A percentile compares a stretch with the other conserved stretches of the same genome.
Conservation (phyloP, 37 sponge, comb jelly and placozoan species). For the Crambe crambe region DNA sequence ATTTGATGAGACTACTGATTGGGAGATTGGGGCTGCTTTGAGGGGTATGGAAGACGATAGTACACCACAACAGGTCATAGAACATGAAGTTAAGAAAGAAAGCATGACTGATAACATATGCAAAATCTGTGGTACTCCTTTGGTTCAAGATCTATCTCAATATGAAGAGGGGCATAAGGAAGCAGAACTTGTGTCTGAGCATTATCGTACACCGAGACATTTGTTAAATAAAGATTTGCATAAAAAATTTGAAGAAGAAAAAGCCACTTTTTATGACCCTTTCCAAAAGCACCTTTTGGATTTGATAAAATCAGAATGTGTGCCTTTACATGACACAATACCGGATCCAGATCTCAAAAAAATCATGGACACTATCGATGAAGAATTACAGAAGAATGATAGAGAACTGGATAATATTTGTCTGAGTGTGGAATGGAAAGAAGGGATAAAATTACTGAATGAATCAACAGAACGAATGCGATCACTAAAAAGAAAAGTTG, state of each 20-base stretch:
- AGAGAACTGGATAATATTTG: not conserved
- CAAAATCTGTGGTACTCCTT: too few species aligned
- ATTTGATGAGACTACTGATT: too few species aligned
- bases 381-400: constrained; percentile 1
- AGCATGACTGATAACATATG: too few species aligned
- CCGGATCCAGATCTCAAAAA: not conserved
- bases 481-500: not conserved
- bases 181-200: not conserved
- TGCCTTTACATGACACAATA: too few species aligned
- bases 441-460: not conserved
- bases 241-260: not conserved
- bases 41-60: too few species aligned
- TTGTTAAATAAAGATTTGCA: not conserved
- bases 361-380: not conserved
- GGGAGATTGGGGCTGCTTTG: too few species aligned
- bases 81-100: too few species aligned
- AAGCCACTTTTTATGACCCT: not conserved
- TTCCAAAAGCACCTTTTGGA: not conserved
- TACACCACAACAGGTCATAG: too few species aligned
- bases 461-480: not conserved
- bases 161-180: not conserved
- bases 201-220: not conserved
- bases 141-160: too few species aligned
- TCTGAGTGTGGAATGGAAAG: constrained; percentile 14
- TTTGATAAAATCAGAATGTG: not conserved